A percentile compares a stretch with the other conserved stretches of the same genome.
Conservation (phyloP, 1,140 invertebrate species). For the Branchinecta lindahli region DNA sequence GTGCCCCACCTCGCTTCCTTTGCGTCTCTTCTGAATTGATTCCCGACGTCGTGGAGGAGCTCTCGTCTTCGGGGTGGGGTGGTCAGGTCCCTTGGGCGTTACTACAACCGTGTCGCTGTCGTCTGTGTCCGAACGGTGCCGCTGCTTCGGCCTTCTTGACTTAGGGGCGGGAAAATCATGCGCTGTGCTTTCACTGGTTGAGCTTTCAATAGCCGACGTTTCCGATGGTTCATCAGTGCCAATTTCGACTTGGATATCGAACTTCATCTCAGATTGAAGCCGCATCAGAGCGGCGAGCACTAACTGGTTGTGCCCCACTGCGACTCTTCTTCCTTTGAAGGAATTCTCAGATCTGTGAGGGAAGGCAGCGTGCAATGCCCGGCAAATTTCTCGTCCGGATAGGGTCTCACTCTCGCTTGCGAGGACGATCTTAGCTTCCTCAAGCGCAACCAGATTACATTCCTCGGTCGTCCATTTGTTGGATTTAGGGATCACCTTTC, state of each 20-base stretch:
- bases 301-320: background rate
- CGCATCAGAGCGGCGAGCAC: background rate
- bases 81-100: no score
- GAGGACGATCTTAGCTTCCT: background rate
- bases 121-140: no score
- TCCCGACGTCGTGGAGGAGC: no score
- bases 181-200: background rate
- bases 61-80: no score
- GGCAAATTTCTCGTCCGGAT: background rate
- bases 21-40: no score
- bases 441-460: background rate
- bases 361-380: background rate
- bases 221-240: background rate
- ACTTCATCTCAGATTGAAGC: background rate
- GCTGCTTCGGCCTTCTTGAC: no score
- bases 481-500: background rate
- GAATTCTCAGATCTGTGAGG: background rate
- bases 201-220: background rate
- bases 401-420: background rate
- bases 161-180: no score
- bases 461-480: background rate
- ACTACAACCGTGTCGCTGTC: no score
- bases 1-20: no score
- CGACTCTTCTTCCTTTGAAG: background rate
- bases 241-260: background rate